A percentile compares a stretch with the other conserved stretches of the same genome.
Evolutionary conservation across 2,797 vertebrate species (phyloP).

Genomic region (Lepus townsendii): DNA sequence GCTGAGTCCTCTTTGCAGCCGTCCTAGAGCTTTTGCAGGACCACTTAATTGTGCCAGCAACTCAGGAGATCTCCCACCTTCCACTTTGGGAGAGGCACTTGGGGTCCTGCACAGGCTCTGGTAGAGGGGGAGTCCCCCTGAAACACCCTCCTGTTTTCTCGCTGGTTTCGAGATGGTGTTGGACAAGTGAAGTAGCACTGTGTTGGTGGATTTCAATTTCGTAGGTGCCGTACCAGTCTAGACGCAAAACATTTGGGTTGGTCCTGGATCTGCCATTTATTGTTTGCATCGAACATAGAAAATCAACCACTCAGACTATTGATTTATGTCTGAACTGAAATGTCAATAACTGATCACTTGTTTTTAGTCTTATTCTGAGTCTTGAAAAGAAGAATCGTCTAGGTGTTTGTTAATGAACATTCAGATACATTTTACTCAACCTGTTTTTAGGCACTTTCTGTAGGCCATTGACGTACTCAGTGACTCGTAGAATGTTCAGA

Average conservation of each 20-base stretch:
- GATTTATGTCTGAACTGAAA: constrained; percentile 1
- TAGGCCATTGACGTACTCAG: background rate
- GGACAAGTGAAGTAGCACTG: background rate
- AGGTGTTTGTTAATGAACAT: background rate
- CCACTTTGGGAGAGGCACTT: background rate
- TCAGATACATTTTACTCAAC: constrained; percentile 26
- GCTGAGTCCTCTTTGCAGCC: background rate
- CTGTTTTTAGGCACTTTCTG: background rate
- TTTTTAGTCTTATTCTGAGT: constrained; percentile 20
- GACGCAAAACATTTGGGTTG: background rate
- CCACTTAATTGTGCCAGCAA: background rate
- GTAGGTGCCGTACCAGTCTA: background rate
- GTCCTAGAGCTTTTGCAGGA: background rate
- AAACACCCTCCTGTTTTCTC: background rate
- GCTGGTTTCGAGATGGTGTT: background rate
- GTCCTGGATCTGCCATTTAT: background rate
- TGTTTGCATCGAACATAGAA: background rate
- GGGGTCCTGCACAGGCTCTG: background rate
- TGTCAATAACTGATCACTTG: background rate
- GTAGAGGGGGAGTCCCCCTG: background rate
- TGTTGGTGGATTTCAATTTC: constrained; percentile 21
- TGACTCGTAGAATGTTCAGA: background rate
- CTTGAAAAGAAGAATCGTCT: background rate
- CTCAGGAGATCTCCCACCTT: background rate
- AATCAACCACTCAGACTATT: background rate